A percentile compares a stretch with the other conserved stretches of the same genome.
phyloP scores from a whole-genome alignment of 1,140 invertebrate genomes.

The Agraylea sexmaculata region DNA sequence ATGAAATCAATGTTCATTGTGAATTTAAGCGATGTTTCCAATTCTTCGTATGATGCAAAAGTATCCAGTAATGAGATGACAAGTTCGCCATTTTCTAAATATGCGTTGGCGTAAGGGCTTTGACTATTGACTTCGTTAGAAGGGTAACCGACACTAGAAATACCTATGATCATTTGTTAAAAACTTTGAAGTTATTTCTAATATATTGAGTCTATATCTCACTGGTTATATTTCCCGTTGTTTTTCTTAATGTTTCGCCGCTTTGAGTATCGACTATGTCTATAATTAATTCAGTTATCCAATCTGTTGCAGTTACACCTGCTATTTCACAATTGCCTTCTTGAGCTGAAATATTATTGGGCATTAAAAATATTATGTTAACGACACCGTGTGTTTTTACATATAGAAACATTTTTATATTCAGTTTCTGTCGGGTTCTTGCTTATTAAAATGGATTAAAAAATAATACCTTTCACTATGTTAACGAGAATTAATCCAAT shows the following conservation, averaged over 20 bases:
- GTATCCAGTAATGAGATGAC: neutral
- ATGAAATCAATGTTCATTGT: slow-evolving; percentile 1
- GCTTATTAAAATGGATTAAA: no score
- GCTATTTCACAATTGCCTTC: slow-evolving; percentile 2
- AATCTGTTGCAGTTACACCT: neutral
- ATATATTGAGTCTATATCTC: neutral
- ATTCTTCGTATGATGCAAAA: slow-evolving; percentile 11
- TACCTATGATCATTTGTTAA: no score
- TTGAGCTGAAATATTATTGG: neutral
- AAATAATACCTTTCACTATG: no score
- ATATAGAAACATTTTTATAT: no score
- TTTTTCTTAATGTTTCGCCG: neutral
- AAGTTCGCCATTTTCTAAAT: slow-evolving; percentile 1
- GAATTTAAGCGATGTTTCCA: neutral
- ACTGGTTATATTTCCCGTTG: neutral
- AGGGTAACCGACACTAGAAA: neutral
- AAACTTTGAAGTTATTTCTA: no score
- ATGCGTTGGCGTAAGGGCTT: neutral
- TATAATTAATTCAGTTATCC: neutral
- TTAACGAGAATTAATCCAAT: no score
- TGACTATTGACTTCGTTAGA: neutral
- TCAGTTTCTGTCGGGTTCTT: no score
- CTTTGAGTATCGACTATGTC: neutral
- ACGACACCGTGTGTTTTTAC: no score
- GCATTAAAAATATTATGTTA: no score